Conservation (phyloP, 2,113 vertebrate genomes). For the Egretta garzetta region DNA sequence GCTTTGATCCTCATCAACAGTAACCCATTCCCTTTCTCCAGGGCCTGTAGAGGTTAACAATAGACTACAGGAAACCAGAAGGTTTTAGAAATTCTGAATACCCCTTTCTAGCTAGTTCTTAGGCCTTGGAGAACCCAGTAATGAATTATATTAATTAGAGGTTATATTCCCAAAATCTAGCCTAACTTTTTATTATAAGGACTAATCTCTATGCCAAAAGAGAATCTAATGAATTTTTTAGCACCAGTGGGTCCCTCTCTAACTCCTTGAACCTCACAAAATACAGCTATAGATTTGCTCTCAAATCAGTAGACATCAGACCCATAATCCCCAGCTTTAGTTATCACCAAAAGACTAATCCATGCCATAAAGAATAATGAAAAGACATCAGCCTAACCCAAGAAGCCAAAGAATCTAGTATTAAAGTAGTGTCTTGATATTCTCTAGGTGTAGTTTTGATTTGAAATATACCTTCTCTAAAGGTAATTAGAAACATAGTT, state of each 20-base stretch:
- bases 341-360: background rate
- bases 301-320: background rate
- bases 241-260: background rate
- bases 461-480: background rate
- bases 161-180: background rate
- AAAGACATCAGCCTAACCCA: rapidly evolving
- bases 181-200: background rate
- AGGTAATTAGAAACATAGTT: background rate
- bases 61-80: background rate
- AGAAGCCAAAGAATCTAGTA: background rate
- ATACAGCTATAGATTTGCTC: background rate
- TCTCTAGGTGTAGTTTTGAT: background rate
- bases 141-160: background rate
- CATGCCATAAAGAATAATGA: background rate
- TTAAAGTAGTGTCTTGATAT: background rate
- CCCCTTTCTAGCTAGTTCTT: background rate
- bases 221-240: background rate
- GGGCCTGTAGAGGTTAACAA: background rate
- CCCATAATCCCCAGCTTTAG: background rate
- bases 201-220: background rate
- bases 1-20: background rate
- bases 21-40: background rate
- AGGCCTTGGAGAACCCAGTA: background rate
- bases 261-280: background rate
- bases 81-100: background rate